Evolutionary conservation across 1,140 invertebrate species (phyloP).

Genomic region (Melanaphis sacchari): DNA sequence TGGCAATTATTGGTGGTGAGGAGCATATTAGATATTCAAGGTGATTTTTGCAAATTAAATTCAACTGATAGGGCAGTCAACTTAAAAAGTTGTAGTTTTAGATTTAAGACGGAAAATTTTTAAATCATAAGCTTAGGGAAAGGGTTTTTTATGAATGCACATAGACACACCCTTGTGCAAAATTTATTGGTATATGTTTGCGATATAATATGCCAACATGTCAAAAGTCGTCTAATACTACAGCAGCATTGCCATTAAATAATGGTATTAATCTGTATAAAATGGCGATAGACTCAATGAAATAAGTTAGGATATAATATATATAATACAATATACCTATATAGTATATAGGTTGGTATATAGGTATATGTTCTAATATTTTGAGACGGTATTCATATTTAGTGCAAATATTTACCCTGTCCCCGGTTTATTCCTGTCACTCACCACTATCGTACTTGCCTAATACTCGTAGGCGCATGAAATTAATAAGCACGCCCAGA

Average conservation of each 20-base stretch:
- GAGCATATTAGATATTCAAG: no score
- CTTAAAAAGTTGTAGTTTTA: not conserved
- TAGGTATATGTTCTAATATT: not conserved
- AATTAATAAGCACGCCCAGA: not conserved
- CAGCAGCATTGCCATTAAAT: not conserved
- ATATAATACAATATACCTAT: no score
- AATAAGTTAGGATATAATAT: not conserved
- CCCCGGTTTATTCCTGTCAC: not conserved
- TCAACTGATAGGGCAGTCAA: no score
- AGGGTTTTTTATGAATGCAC: not conserved
- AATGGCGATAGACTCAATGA: not conserved
- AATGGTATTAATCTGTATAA: not conserved
- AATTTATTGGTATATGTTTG: not conserved
- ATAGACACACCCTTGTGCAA: not conserved
- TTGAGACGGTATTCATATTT: not conserved
- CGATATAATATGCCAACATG: not conserved
- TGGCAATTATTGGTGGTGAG: no score
- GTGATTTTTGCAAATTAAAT: no score
- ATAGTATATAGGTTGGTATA: not conserved
- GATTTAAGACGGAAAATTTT: not conserved
- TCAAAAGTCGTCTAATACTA: not conserved
- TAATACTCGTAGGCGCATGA: not conserved
- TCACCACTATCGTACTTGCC: not conserved
- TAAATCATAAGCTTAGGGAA: not conserved
- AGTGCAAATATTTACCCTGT: not conserved